These are phyloP conservation scores for Phalera bucephala DNA, from an alignment of 2,888 invertebrate species.

Conservation along the genomic window DNA sequence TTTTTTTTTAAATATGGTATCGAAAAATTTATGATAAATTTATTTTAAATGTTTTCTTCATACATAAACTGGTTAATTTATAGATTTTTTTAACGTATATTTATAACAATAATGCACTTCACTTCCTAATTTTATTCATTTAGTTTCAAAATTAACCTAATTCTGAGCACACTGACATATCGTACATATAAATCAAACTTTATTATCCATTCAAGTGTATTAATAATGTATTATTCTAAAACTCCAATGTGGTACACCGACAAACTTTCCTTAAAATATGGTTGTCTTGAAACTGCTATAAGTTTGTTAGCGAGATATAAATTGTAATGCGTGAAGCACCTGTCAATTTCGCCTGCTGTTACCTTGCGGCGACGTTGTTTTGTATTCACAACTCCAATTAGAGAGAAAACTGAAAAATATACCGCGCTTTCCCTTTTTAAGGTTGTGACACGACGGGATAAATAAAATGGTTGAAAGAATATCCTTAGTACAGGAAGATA, in stretches of 20 bases:
- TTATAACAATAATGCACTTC: no score
- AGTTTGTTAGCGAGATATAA: slow-evolving; percentile 39
- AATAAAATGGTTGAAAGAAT: not conserved
- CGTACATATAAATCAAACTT: slow-evolving; percentile 17
- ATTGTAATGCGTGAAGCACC: slow-evolving; percentile 57
- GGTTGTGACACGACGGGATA: slow-evolving; percentile 3
- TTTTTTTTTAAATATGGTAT: no score
- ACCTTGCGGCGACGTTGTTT: slow-evolving; percentile 39
- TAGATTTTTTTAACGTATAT: no score
- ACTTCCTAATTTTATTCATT: no score
- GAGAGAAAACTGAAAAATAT: slow-evolving; percentile 39
- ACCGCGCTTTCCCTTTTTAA: slow-evolving; percentile 10
- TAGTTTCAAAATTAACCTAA: no score
- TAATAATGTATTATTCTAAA: no score
- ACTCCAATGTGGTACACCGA: slow-evolving; percentile 9
- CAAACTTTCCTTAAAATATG: slow-evolving; percentile 27
- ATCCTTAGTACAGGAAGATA: no score
- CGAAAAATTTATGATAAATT: no score
- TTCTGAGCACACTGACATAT: slow-evolving; percentile 16
- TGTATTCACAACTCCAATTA: slow-evolving; percentile 57
- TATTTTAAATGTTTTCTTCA: no score
- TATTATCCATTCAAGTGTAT: no score
- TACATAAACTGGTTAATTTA: no score
- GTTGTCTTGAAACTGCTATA: slow-evolving; percentile 29
- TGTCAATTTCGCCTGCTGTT: slow-evolving; percentile 47